Conservation (phyloP, 2,888 invertebrate species). For the Arctia plantaginis region DNA sequence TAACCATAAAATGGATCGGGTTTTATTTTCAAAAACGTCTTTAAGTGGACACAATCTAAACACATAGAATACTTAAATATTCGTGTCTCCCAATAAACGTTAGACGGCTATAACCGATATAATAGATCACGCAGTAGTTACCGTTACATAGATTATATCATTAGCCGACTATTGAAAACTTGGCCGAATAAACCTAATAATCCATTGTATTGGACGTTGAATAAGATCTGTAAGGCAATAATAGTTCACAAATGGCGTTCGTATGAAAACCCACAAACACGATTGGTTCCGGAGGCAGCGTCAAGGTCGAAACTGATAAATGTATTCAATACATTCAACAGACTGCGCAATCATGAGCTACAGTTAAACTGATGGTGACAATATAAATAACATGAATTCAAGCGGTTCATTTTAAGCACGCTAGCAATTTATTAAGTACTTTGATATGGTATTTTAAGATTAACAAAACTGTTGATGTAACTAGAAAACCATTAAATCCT, state of each 20-base stretch:
- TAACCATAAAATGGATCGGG: slow-evolving; percentile 22
- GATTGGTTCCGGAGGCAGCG: slow-evolving; percentile 73
- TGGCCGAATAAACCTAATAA: slow-evolving; percentile 38
- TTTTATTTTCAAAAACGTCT: background rate
- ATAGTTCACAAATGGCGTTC: slow-evolving; percentile 62
- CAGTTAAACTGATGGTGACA: slow-evolving; percentile 62
- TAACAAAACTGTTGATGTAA: slow-evolving; percentile 38
- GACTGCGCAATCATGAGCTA: slow-evolving; percentile 60
- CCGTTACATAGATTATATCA: slow-evolving; percentile 44
- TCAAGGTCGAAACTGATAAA: slow-evolving; percentile 78
- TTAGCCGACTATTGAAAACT: slow-evolving; percentile 42
- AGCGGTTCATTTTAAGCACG: slow-evolving; percentile 51
- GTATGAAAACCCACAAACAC: slow-evolving; percentile 63
- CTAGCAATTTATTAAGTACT: slow-evolving; percentile 43
- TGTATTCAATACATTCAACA: slow-evolving; percentile 67
- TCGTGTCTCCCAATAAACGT: slow-evolving; percentile 22
- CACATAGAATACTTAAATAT: background rate
- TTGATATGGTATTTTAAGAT: slow-evolving; percentile 40
- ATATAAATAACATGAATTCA: slow-evolving; percentile 63
- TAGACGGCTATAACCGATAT: slow-evolving; percentile 36
- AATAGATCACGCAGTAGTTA: slow-evolving; percentile 36
- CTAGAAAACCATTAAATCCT: slow-evolving; percentile 41
- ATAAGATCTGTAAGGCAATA: slow-evolving; percentile 42
- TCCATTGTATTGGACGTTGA: slow-evolving; percentile 39
- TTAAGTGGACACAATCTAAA: background rate